Conservation (phyloP, 2,888 invertebrate genomes). For the Teleiodes luculella region DNA sequence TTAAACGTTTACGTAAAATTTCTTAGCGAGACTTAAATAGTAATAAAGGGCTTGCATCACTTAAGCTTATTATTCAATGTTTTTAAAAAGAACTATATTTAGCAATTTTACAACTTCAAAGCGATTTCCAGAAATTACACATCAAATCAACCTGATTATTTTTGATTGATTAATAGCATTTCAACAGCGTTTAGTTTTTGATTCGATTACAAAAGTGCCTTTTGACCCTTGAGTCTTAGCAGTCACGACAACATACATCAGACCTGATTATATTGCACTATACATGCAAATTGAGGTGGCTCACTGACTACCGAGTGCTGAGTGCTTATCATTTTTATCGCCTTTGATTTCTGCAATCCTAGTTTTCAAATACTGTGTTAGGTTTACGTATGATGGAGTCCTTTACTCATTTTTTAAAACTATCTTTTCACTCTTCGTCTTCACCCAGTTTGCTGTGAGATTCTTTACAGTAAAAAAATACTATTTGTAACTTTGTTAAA, state of each 20-base stretch:
- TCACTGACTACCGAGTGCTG: neutral
- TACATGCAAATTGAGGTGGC: neutral
- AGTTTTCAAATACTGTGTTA: neutral
- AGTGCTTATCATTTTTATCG: neutral
- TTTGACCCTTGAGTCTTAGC: neutral
- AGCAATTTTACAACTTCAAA: neutral
- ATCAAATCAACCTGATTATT: neutral
- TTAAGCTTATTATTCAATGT: no score
- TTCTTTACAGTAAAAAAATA: no score
- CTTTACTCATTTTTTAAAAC: no score
- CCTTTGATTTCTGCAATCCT: neutral
- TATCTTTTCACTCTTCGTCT: no score
- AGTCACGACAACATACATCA: constrained; percentile 1
- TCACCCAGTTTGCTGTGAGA: no score
- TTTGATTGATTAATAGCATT: neutral
- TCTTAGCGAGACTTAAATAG: no score
- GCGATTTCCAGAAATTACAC: neutral
- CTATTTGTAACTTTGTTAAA: no score
- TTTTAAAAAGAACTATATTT: no score
- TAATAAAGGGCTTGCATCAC: no score
- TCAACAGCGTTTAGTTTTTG: neutral
- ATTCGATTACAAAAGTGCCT: constrained; percentile 6
- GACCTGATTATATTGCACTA: neutral
- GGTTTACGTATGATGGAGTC: no score
- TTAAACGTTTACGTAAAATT: no score